Evolutionary conservation across 2,797 vertebrate species (phyloP).

Genomic region (Poliocrania exsul): DNA sequence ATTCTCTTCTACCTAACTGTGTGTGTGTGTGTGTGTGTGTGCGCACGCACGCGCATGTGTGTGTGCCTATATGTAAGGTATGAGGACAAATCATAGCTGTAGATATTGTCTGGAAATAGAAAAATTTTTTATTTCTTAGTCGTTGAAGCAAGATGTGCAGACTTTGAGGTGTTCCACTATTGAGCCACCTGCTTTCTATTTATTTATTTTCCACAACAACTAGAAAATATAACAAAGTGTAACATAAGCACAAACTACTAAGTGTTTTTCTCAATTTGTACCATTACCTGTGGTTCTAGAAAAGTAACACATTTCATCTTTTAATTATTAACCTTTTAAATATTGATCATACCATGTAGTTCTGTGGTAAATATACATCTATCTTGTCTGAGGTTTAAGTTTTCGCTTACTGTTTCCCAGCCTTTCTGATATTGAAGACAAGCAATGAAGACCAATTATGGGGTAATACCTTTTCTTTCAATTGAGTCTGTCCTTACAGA

Average conservation of each 20-base stretch:
- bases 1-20: not conserved
- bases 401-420: not conserved
- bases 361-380: not conserved
- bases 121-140: not conserved
- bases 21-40: not conserved
- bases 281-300: not conserved
- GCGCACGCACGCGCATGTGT: rapidly evolving
- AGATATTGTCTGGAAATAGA: not conserved
- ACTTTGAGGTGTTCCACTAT: not conserved
- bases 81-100: not conserved
- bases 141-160: not conserved
- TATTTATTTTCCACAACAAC: not conserved
- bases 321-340: not conserved
- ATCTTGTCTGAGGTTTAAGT: not conserved
- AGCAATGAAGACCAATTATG: not conserved
- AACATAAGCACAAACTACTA: not conserved
- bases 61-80: not conserved
- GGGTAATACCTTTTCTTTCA: not conserved
- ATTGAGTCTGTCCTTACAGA: not conserved
- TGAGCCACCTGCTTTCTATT: not conserved
- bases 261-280: not conserved
- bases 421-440: not conserved
- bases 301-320: not conserved
- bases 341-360: not conserved
- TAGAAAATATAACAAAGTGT: not conserved